Conservation (phyloP, 2,797 vertebrate genomes). For the Microchirus variegatus region DNA sequence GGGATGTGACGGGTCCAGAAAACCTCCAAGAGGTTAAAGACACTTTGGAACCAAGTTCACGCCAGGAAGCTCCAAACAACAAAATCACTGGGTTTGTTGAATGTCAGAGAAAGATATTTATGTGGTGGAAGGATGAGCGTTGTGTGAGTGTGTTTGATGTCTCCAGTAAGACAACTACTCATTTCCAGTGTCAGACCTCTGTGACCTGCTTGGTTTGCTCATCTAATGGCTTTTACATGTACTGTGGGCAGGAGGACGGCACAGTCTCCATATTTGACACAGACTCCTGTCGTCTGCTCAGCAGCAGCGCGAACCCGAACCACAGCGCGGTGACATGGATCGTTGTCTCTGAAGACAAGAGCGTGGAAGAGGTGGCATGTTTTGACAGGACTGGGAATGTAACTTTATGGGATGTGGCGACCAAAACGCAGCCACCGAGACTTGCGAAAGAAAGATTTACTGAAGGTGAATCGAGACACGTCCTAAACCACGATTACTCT, state of each 20-base stretch:
- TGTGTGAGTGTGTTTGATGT: constrained; percentile 66
- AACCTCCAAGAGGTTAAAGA: constrained; percentile 63
- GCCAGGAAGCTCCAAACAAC: not conserved
- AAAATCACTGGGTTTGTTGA: constrained; percentile 60
- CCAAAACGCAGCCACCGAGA: constrained; percentile 46
- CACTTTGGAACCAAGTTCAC: constrained; percentile 20
- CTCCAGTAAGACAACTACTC: constrained; percentile 28
- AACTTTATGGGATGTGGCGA: constrained; percentile 72
- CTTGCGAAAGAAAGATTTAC: constrained; percentile 61
- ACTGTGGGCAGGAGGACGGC: constrained; percentile 79
- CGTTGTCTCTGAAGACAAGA: constrained; percentile 54
- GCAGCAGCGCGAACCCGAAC: constrained; percentile 61
- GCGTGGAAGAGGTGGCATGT: constrained; percentile 69
- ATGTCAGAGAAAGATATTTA: constrained; percentile 47
- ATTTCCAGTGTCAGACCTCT: constrained; percentile 65
- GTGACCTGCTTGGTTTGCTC: constrained; percentile 76
- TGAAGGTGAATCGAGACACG: constrained; percentile 18
- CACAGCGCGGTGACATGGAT: constrained; percentile 54
- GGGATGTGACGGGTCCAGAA: constrained; percentile 59
- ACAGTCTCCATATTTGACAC: constrained; percentile 74
- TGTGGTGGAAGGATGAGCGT: constrained; percentile 70
- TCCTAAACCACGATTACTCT: constrained; percentile 70
- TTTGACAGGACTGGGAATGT: constrained; percentile 75
- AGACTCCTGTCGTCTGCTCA: constrained; percentile 35
- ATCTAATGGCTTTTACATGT: constrained; percentile 50